These are phyloP conservation scores for Chesias legatella DNA, from an alignment of 2,888 invertebrate genomes.

Conservation along the genomic window DNA sequence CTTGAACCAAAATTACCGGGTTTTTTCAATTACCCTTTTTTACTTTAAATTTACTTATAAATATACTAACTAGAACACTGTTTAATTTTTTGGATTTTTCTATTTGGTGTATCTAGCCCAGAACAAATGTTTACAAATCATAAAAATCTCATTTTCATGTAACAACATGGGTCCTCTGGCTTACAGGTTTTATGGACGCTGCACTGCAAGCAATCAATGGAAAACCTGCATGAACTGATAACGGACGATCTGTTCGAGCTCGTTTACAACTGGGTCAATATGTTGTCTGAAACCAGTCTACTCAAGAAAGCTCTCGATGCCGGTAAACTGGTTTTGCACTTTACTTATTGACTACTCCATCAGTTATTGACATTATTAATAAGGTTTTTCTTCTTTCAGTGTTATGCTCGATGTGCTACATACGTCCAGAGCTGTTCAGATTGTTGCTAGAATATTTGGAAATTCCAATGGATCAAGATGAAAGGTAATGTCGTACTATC, in stretches of 20 bases:
- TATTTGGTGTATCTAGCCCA: too few species aligned
- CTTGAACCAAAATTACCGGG: too few species aligned
- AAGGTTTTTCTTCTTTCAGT: conserved; percentile 60
- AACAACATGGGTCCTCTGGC: too few species aligned
- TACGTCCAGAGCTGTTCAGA: conserved; percentile 88
- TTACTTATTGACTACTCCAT: background rate
- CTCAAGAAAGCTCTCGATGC: conserved; percentile 93
- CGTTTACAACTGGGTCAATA: conserved; percentile 88
- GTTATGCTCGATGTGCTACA: conserved; percentile 92
- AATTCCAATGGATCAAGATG: conserved; percentile 71
- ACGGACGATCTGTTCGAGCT: conserved; percentile 88
- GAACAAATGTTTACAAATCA: too few species aligned
- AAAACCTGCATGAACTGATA: conserved; percentile 84
- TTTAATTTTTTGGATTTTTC: too few species aligned
- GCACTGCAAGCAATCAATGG: conserved; percentile 81
- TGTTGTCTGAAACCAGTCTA: conserved; percentile 84
- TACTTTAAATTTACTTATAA: too few species aligned
- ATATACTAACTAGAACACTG: too few species aligned
- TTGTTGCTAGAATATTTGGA: conserved; percentile 87
- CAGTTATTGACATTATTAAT: background rate
- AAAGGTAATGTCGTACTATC: too few species aligned
- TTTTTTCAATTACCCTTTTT: too few species aligned
- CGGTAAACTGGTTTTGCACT: conserved; percentile 41
- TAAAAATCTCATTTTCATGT: too few species aligned
- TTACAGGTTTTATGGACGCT: conserved; percentile 77